phyloP scores from a whole-genome alignment of 2,113 vertebrate genomes.

The Bucco capensis region DNA sequence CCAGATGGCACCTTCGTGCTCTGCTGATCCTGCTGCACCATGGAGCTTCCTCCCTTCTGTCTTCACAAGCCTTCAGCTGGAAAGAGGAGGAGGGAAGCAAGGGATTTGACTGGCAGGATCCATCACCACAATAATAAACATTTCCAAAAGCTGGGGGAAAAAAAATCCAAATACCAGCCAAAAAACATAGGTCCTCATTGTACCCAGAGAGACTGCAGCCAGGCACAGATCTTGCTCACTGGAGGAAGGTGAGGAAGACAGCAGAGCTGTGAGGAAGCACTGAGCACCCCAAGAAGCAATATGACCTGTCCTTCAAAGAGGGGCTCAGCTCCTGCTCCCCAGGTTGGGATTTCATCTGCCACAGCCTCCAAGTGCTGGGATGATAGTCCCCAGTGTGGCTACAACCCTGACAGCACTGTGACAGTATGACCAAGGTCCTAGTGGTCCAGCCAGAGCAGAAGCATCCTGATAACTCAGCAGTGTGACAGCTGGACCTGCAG shows the following conservation, averaged over 20 bases:
- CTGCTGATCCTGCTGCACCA: not conserved
- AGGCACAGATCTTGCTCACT: accelerated
- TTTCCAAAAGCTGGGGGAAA: not conserved
- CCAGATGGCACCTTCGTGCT: accelerated
- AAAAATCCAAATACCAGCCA: too few relatives aligned
- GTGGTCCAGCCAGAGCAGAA: not conserved
- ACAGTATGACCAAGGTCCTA: accelerated
- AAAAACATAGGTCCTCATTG: accelerated
- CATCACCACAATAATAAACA: not conserved
- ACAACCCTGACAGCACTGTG: too few relatives aligned
- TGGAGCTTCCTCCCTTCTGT: not conserved
- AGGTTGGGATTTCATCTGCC: not conserved
- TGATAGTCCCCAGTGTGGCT: not conserved
- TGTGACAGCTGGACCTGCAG: accelerated
- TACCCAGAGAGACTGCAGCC: accelerated
- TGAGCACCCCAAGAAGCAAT: not conserved
- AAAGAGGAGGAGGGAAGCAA: not conserved
- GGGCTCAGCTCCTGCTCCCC: not conserved
- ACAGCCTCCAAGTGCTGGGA: not conserved
- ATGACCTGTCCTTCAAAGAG: not conserved
- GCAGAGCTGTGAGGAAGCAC: not conserved
- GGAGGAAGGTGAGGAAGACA: accelerated
- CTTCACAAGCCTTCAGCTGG: not conserved
- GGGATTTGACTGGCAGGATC: not conserved
- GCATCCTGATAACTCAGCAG: accelerated